These are phyloP conservation scores for Chauna torquata DNA, from an alignment of 2,113 vertebrate species.

Conservation along the genomic window DNA sequence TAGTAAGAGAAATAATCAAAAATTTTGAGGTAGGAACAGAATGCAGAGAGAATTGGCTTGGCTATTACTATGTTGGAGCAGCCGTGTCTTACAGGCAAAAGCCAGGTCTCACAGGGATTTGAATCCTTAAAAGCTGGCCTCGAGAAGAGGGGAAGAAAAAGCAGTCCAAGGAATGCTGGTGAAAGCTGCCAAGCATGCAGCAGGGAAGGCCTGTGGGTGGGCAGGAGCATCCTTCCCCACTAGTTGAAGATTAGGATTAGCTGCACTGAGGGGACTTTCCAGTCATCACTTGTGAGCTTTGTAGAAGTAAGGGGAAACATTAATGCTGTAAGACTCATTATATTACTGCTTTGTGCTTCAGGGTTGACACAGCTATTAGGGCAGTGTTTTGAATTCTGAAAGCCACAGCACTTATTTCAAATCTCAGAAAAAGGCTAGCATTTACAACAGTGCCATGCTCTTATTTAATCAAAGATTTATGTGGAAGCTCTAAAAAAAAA, in stretches of 20 bases:
- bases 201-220: background rate
- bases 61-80: background rate
- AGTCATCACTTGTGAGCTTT: background rate
- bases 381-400: background rate
- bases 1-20: background rate
- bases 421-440: background rate
- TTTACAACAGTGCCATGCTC: rapidly evolving
- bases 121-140: background rate
- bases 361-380: background rate
- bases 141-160: background rate
- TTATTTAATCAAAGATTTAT: background rate
- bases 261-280: background rate
- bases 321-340: background rate
- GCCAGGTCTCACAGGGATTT: background rate
- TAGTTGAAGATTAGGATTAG: background rate
- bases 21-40: background rate
- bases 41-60: background rate
- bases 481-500: background rate
- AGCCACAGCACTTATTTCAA: background rate
- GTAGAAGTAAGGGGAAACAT: background rate
- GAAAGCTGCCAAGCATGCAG: background rate
- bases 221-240: background rate
- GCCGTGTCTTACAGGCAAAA: background rate
- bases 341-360: background rate
- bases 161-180: background rate